phyloP scores from a whole-genome alignment of 1,140 invertebrate species.

The Temnothorax longispinosus region DNA sequence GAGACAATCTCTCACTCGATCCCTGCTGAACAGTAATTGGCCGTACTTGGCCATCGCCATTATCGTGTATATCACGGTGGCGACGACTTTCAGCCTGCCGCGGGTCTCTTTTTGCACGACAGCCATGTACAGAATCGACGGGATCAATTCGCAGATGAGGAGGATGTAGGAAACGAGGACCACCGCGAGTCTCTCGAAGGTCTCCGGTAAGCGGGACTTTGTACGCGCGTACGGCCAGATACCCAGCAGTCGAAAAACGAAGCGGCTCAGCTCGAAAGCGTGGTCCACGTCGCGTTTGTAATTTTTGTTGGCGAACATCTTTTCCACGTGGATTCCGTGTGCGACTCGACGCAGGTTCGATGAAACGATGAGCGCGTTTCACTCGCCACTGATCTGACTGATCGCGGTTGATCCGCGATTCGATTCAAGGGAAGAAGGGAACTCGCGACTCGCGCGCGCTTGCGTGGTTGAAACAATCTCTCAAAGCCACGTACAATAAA shows the following conservation, averaged over 20 bases:
- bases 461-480: background rate
- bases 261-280: background rate
- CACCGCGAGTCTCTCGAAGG: background rate
- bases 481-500: slow-evolving; percentile 12
- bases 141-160: slow-evolving; percentile 8
- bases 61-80: background rate
- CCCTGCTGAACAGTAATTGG: background rate
- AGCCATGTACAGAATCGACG: slow-evolving; percentile 3
- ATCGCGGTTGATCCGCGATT: background rate
- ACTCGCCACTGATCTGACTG: background rate
- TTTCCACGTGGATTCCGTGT: background rate
- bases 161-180: background rate
- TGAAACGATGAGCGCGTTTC: background rate
- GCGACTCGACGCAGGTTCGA: background rate
- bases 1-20: background rate
- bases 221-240: background rate
- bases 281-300: slow-evolving; percentile 37
- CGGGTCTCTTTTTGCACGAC: background rate
- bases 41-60: slow-evolving; percentile 1
- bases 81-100: background rate
- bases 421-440: background rate
- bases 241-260: background rate
- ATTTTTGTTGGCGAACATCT: slow-evolving; percentile 50
- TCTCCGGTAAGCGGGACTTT: background rate
- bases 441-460: background rate